A percentile compares a stretch with the other conserved stretches of the same genome.
These are phyloP conservation scores for Camelus dromedarius DNA, from an alignment of 2,113 vertebrate genomes.

Conservation along the genomic window DNA sequence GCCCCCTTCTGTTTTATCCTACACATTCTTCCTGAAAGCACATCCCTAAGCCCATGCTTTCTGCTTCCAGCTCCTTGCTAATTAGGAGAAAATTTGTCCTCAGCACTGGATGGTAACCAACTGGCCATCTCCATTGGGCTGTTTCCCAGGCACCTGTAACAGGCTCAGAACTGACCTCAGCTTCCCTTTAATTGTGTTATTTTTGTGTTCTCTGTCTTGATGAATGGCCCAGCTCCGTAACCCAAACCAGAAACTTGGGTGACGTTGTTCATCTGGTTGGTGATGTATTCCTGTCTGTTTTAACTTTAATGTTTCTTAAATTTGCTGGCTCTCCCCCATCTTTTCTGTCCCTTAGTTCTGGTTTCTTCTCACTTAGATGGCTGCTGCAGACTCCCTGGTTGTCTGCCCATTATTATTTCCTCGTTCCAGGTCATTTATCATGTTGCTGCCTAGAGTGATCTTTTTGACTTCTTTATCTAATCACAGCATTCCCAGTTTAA, in stretches of 20 bases:
- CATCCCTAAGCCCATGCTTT: background rate
- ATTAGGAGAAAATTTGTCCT: conserved; percentile 45
- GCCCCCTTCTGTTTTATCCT: conserved; percentile 14
- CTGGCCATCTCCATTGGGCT: background rate
- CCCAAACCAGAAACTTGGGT: background rate
- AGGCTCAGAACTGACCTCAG: conserved; percentile 18
- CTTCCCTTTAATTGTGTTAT: background rate
- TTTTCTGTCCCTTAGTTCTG: background rate
- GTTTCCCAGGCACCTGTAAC: conserved; percentile 11
- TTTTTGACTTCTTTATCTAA: conserved; percentile 56
- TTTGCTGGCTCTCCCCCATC: background rate
- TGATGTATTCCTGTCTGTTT: background rate
- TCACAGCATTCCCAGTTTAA: conserved; percentile 24
- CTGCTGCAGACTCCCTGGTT: background rate
- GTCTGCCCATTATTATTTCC: background rate
- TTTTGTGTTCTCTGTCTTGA: conserved; percentile 52
- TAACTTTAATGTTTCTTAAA: background rate
- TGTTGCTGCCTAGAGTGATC: background rate
- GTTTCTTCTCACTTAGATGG: background rate
- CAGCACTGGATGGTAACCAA: background rate
- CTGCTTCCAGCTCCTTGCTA: conserved; percentile 17
- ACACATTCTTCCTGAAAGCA: background rate
- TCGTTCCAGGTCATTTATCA: background rate
- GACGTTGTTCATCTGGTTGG: background rate
- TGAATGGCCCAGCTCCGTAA: background rate